Conservation (phyloP, 2,888 invertebrate genomes). For the Mimumesa dahlbomi region DNA sequence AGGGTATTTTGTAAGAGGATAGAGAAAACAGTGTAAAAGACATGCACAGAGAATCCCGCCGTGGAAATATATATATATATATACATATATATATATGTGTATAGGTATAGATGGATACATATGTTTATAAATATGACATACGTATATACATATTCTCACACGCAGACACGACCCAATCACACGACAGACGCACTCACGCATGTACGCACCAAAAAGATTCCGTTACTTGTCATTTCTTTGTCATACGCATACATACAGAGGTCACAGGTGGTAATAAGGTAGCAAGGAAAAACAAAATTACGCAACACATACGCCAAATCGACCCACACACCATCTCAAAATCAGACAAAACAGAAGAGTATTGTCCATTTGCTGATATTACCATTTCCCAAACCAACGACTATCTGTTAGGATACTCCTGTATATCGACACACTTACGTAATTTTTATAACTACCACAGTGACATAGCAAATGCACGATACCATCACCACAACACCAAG, state of each 20-base stretch:
- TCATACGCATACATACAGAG: conserved; percentile 53
- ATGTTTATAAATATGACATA: conserved; percentile 48
- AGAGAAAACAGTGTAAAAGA: conserved; percentile 68
- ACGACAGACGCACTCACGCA: conserved; percentile 21
- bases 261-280: conserved; percentile 29
- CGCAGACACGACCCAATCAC: conserved; percentile 15
- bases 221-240: conserved; percentile 53
- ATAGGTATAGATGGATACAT: conserved; percentile 36
- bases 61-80: conserved; percentile 53
- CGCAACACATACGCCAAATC: conserved; percentile 65
- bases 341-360: conserved; percentile 72
- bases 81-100: conserved; percentile 30
- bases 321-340: conserved; percentile 66
- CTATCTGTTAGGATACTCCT: conserved; percentile 50
- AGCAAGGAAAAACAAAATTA: conserved; percentile 46
- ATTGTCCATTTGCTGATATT: conserved; percentile 77
- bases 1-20: conserved; percentile 63
- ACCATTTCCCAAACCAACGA: conserved; percentile 70
- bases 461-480: conserved; percentile 80
- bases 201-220: conserved; percentile 22
- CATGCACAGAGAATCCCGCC: conserved; percentile 75
- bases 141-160: conserved; percentile 32
- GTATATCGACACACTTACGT: conserved; percentile 56
- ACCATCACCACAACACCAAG: conserved; percentile 80
- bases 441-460: conserved; percentile 72